phyloP scores from a whole-genome alignment of 2,888 invertebrate genomes.

The Aradus depressus region DNA sequence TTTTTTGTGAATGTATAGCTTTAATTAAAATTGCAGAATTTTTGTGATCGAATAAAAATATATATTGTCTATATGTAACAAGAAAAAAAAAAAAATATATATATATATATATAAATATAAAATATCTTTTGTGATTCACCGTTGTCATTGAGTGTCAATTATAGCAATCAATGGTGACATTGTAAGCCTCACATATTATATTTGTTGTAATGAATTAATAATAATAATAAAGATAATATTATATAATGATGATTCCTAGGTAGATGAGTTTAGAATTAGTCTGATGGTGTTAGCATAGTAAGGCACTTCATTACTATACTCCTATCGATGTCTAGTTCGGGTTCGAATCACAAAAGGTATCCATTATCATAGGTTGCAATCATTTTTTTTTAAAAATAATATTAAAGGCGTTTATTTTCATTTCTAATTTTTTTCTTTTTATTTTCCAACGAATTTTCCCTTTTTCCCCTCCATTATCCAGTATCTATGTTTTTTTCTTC shows the following conservation, averaged over 20 bases:
- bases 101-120: no score
- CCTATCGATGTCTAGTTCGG: constrained; percentile 13
- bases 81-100: no score
- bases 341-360: constrained; percentile 25
- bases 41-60: constrained; percentile 7
- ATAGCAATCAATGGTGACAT: constrained; percentile 18
- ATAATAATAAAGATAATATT: not conserved
- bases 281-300: constrained; percentile 15
- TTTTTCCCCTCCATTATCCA: no score
- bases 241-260: constrained; percentile 9
- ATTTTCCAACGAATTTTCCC: no score
- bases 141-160: constrained; percentile 22
- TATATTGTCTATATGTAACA: no score
- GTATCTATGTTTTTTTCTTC: no score
- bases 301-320: constrained; percentile 12
- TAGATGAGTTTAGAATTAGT: constrained; percentile 14
- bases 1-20: no score
- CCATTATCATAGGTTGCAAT: constrained; percentile 26
- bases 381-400: constrained; percentile 6
- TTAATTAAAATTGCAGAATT: constrained; percentile 22
- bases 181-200: constrained; percentile 3
- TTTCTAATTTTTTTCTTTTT: no score
- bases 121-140: constrained; percentile 25
- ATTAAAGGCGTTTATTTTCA: no score
- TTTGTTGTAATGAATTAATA: constrained; percentile 1